A percentile compares a stretch with the other conserved stretches of the same genome.
Conservation (phyloP, 2,888 invertebrate species). For the Sinohyriopsis cumingii region DNA sequence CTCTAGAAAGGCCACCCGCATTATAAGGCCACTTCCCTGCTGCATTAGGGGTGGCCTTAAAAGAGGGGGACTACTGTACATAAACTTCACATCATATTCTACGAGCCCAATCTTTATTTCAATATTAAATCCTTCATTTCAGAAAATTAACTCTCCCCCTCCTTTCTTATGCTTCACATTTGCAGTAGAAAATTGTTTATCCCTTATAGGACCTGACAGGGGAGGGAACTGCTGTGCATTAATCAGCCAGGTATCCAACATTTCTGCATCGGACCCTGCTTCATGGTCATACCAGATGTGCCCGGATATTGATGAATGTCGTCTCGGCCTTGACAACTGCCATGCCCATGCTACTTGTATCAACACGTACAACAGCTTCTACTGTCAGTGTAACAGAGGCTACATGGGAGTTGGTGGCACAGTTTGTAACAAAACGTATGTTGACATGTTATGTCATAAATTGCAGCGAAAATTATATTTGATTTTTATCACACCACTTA, state of each 20-base stretch:
- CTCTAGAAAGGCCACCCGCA: no score
- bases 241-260: constrained; percentile 31
- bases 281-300: constrained; percentile 89
- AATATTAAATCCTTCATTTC: no score
- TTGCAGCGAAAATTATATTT: not conserved
- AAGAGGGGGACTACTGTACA: no score
- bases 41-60: no score
- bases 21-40: no score
- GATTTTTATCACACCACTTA: no score
- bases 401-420: constrained; percentile 90
- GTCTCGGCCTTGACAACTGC: constrained; percentile 89
- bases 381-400: constrained; percentile 87
- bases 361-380: constrained; percentile 88
- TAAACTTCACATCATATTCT: no score
- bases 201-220: constrained; percentile 78
- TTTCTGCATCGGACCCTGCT: constrained; percentile 34
- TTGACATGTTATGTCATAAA: not conserved
- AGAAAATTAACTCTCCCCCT: no score
- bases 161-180: no score
- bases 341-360: constrained; percentile 92
- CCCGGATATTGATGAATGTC: constrained; percentile 95
- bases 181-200: not conserved
- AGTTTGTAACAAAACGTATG: constrained; percentile 84
- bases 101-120: no score
- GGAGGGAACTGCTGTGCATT: constrained; percentile 52